phyloP scores from a whole-genome alignment of 2,888 invertebrate species.

The Agrilus mali region DNA sequence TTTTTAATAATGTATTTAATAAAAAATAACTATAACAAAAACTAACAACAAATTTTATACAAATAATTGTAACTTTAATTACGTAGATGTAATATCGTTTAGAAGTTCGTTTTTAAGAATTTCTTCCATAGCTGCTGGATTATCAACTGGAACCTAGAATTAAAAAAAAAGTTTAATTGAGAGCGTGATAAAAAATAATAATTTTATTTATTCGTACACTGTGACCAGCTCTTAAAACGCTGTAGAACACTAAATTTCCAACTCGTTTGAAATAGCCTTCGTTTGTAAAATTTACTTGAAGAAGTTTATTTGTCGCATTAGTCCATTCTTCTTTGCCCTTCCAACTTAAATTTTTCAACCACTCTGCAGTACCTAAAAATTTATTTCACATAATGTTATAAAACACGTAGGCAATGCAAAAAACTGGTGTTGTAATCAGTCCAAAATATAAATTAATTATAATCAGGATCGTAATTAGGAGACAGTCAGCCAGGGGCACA shows the following conservation, averaged over 20 bases:
- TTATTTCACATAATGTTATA: not conserved
- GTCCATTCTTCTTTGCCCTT: constrained; percentile 50
- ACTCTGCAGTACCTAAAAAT: constrained; percentile 50
- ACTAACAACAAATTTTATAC: no score
- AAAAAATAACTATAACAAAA: no score
- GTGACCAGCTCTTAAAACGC: constrained; percentile 69
- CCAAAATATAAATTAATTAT: no score
- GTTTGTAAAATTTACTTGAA: constrained; percentile 47
- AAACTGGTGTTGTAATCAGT: not conserved
- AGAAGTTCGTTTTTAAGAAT: constrained; percentile 19
- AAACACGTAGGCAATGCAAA: not conserved
- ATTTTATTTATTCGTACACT: constrained; percentile 41
- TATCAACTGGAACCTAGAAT: constrained; percentile 21
- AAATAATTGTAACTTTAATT: no score
- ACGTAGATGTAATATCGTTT: not conserved
- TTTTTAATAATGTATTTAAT: no score
- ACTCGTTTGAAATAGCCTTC: constrained; percentile 62
- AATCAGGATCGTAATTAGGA: no score
- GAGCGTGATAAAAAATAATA: no score
- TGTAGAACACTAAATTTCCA: constrained; percentile 61
- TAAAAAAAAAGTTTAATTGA: constrained; percentile 2
- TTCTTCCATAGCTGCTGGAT: constrained; percentile 19
- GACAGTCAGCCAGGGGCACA: no score
- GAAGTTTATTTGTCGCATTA: constrained; percentile 41
- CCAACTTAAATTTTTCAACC: constrained; percentile 64